Conservation (phyloP, 2,888 invertebrate genomes). For the Atrina japonica region DNA sequence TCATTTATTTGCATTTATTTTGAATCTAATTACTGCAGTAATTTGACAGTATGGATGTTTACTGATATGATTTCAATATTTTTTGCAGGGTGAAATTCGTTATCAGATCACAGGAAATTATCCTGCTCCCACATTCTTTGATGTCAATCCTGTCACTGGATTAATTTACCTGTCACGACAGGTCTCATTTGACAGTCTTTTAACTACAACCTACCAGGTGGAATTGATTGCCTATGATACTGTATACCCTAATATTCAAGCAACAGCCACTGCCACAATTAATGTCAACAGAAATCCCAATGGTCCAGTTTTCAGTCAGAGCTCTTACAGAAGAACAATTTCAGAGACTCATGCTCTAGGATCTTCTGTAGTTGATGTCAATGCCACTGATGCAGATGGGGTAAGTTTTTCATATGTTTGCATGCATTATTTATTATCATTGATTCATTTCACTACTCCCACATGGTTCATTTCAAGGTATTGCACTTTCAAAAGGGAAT, state of each 20-base stretch:
- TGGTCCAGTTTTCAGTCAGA: slow-evolving; percentile 60
- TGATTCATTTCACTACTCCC: too few species aligned
- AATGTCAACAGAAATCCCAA: slow-evolving; percentile 73
- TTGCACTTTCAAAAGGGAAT: too few species aligned
- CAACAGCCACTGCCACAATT: slow-evolving; percentile 67
- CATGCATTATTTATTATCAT: too few species aligned
- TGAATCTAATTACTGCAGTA: too few species aligned
- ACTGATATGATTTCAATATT: too few species aligned
- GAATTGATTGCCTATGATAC: slow-evolving; percentile 65
- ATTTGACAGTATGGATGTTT: too few species aligned
- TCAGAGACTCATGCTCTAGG: slow-evolving; percentile 60
- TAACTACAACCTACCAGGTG: slow-evolving; percentile 60
- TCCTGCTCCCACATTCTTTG: slow-evolving; percentile 70
- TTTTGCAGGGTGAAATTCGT: slow-evolving; percentile 67
- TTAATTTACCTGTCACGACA: slow-evolving; percentile 46
- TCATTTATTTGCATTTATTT: too few species aligned
- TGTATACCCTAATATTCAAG: slow-evolving; percentile 61
- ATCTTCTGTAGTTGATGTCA: slow-evolving; percentile 58
- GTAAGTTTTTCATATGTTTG: slow-evolving; percentile 48
- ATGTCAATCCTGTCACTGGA: slow-evolving; percentile 58
- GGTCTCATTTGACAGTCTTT: slow-evolving; percentile 56
- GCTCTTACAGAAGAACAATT: slow-evolving; percentile 53
- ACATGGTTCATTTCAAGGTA: too few species aligned
- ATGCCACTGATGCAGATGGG: slow-evolving; percentile 70
- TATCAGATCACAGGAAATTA: slow-evolving; percentile 68